Evolutionary conservation across 1,140 invertebrate species (phyloP).

Genomic region (Pygmarrhopalites habei): DNA sequence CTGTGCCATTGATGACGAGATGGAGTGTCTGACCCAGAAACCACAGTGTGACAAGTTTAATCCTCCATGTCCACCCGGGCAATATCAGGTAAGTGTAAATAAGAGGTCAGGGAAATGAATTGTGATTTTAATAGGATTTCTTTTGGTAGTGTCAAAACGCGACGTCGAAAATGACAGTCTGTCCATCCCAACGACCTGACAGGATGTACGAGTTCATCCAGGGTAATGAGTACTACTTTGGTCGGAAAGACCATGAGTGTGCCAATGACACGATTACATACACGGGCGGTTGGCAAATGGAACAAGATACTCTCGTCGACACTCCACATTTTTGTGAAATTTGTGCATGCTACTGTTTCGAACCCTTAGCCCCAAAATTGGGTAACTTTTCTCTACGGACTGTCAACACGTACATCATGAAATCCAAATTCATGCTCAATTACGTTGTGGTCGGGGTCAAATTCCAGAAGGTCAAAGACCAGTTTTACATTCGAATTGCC

Average conservation of each 20-base stretch:
- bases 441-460: conserved; percentile 15
- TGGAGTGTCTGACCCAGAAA: conserved; percentile 5
- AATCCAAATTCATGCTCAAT: neutral
- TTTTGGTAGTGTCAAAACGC: conserved; percentile 28
- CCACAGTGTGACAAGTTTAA: conserved; percentile 7
- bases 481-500: conserved; percentile 16
- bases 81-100: conserved; percentile 13
- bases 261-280: neutral
- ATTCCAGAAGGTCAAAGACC: conserved; percentile 15
- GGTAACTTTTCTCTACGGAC: neutral
- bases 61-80: conserved; percentile 15
- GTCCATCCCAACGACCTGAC: conserved; percentile 14
- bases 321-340: conserved; percentile 25
- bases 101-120: too few species aligned
- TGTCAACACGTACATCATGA: neutral
- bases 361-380: conserved; percentile 7
- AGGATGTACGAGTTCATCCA: conserved; percentile 17
- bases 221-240: conserved; percentile 17
- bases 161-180: conserved; percentile 1
- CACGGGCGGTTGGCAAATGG: conserved; percentile 12
- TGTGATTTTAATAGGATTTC: too few species aligned
- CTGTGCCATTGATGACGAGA: conserved; percentile 12
- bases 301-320: conserved; percentile 15
- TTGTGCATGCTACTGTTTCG: conserved; percentile 25
- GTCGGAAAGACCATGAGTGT: conserved; percentile 1